Conservation (phyloP, 2,888 invertebrate species). For the Zygogramma bicolorata region DNA sequence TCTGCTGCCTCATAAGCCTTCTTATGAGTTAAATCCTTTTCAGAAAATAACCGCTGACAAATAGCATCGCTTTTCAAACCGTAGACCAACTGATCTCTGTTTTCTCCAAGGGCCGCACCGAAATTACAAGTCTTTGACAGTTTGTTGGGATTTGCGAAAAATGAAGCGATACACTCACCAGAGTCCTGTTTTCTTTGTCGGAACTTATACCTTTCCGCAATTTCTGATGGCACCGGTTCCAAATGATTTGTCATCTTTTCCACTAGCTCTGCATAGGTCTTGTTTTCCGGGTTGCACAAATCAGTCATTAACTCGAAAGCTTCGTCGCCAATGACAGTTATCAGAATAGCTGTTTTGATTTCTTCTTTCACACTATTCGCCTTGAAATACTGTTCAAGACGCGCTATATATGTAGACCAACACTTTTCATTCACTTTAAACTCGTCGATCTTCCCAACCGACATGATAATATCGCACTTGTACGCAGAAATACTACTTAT, state of each 20-base stretch:
- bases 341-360: constrained; percentile 3
- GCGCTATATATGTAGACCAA: constrained; percentile 15
- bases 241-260: constrained; percentile 18
- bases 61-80: constrained; percentile 15
- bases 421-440: constrained; percentile 18
- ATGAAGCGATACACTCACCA: constrained; percentile 3
- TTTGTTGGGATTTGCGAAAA: constrained; percentile 22
- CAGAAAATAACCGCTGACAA: constrained; percentile 11
- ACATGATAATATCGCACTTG: constrained; percentile 20
- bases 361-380: constrained; percentile 18
- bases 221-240: constrained; percentile 16
- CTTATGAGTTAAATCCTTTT: constrained; percentile 19
- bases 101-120: constrained; percentile 2
- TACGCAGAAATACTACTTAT: neutral
- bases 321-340: constrained; percentile 18
- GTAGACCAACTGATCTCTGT: constrained; percentile 25
- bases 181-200: constrained; percentile 10
- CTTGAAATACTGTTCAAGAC: constrained; percentile 25
- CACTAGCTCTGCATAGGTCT: constrained; percentile 14
- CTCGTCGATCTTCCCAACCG: constrained; percentile 7
- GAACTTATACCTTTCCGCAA: constrained; percentile 17
- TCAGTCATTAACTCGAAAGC: constrained; percentile 17
- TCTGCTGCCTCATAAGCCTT: constrained; percentile 12
- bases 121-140: constrained; percentile 27
- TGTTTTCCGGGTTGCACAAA: constrained; percentile 21